phyloP scores from a whole-genome alignment of 2,113 vertebrate genomes.

The Hiodon alosoides region DNA sequence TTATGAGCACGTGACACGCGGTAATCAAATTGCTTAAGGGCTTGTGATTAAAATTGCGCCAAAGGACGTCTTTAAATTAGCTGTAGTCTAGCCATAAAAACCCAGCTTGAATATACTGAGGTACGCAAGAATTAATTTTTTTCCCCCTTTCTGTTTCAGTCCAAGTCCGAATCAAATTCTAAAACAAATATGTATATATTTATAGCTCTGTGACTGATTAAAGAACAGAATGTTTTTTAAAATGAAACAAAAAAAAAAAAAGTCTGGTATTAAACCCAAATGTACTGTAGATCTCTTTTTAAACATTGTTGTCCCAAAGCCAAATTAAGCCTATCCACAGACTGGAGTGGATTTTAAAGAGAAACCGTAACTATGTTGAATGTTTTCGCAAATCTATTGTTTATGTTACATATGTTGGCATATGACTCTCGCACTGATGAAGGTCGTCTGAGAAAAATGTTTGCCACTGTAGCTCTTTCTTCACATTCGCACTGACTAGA shows the following conservation, averaged over 20 bases:
- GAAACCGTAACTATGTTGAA: neutral
- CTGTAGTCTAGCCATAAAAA: constrained; percentile 25
- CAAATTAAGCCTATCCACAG: neutral
- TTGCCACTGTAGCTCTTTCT: no score
- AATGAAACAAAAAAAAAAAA: constrained; percentile 1
- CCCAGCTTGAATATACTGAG: constrained; percentile 13
- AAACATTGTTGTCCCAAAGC: neutral
- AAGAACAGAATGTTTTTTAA: constrained; percentile 19
- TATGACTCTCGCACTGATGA: no score
- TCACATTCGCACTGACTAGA: no score
- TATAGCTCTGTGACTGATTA: constrained; percentile 26
- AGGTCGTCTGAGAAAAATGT: no score
- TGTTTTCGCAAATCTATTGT: neutral
- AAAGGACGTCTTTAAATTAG: constrained; percentile 24
- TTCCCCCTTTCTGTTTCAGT: constrained; percentile 9
- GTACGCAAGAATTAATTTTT: constrained; percentile 12
- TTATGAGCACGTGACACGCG: constrained; percentile 32
- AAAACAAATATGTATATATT: constrained; percentile 31
- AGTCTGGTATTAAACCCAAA: constrained; percentile 5
- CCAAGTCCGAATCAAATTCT: constrained; percentile 17
- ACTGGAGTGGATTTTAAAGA: neutral
- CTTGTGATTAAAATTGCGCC: constrained; percentile 31
- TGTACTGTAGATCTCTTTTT: constrained; percentile 14
- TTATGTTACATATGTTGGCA: neutral
- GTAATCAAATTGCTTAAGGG: constrained; percentile 33